Evolutionary conservation across 2,113 vertebrate species (phyloP), one percentile per base, ranked within the genome.

Genomic region (Xyrauchen texanus): DNA sequence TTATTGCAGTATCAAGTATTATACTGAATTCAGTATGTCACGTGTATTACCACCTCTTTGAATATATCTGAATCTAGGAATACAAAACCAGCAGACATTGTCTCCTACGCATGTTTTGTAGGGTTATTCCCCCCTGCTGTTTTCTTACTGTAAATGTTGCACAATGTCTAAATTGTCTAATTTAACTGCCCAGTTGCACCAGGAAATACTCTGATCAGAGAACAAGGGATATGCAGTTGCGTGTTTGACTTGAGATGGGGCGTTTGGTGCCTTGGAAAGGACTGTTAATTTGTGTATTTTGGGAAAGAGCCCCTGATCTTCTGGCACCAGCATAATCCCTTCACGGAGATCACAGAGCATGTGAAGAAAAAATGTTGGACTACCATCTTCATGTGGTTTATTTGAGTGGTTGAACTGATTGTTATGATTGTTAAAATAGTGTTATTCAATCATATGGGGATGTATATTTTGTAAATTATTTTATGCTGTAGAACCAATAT

Each of bases 381-480:
- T 34, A 34, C 21, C 21, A 3, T 34, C 21, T 34, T 34, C 21
- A 34, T 34, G 21, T 34, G 21, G 21, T 34, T 34, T 34, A 34
- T 34, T 34, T 34, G 21, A 34, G 21, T 34, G 21, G 21, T 34
- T 34, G 21, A 34, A 86, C 87, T 84, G 83, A 13, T 46, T 45
- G 47, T 58, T 87, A 80, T 80, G 83, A 81, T 77, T 90, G 85
- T 87, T 87, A 11, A 55, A 51, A 49, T 47, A 47, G 68, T 77
- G 46, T 68, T 70, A 52, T 68, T 47, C 87, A 77, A 90, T 88
- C 77, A 88, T 83, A 85, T 75, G 7, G 34, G 88, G 62, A 86
- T 93, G 90, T 94, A 92, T 78, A 93, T 91, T 91, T 90, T 93
- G 91, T 93, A 93, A 88, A 92, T 88, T 85, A 66, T 88, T 55